Percentiles rank a stretch among this genome's conserved stretches.
Evolutionary conservation across 1,140 invertebrate species (phyloP).

Genomic region (Atopsyche davidsoni): DNA sequence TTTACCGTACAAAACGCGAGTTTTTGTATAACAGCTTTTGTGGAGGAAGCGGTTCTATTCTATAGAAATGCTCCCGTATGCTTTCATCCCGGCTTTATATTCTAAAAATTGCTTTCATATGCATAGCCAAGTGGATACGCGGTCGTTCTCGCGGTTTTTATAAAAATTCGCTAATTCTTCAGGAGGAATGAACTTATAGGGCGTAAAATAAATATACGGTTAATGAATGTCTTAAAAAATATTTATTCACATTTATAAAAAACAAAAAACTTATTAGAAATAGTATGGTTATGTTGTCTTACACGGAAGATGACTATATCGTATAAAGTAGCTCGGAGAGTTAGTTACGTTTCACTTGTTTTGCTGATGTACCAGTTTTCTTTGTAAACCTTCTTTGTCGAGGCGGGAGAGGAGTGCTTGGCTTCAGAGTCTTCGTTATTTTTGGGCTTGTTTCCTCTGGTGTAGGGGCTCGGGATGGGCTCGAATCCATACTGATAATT

Average conservation of each 20-base stretch:
- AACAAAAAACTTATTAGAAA: background rate
- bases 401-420: constrained; percentile 37
- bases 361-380: constrained; percentile 46
- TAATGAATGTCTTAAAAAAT: background rate
- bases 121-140: constrained; percentile 5
- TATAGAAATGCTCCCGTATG: background rate
- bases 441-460: constrained; percentile 36
- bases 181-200: too few relatives aligned
- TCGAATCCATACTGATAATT: constrained; percentile 47
- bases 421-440: constrained; percentile 38
- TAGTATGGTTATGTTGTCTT: background rate
- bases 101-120: constrained; percentile 9
- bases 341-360: constrained; percentile 30
- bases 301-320: background rate
- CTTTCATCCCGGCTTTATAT: constrained; percentile 10
- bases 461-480: constrained; percentile 33
- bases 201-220: too few relatives aligned
- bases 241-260: background rate
- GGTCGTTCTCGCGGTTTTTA: too few relatives aligned
- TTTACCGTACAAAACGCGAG: constrained; percentile 13
- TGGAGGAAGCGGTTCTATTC: background rate
- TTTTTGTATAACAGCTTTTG: constrained; percentile 5
- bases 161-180: too few relatives aligned
- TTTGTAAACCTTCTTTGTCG: constrained; percentile 42
- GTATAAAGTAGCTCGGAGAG: background rate